Percentiles rank a stretch among this genome's conserved stretches.
phyloP scores from a whole-genome alignment of 2,797 vertebrate species.

The Anguilla obscura region DNA sequence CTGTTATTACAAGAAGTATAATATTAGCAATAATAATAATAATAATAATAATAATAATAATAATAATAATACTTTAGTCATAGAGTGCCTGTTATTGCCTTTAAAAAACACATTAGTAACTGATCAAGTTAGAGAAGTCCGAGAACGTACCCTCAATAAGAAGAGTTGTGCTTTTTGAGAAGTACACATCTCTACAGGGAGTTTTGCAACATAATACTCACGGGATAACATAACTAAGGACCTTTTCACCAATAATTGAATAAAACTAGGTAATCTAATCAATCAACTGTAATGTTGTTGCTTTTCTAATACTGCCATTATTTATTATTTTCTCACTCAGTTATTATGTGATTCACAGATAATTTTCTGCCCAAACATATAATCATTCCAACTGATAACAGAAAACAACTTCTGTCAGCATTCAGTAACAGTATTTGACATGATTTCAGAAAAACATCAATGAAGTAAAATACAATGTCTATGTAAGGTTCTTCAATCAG shows the following conservation, averaged over 20 bases:
- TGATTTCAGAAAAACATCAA: no score
- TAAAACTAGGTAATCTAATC: no score
- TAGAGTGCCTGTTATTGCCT: not conserved
- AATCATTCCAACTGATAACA: no score
- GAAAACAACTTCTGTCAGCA: no score
- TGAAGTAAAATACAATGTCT: no score
- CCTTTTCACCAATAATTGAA: not conserved
- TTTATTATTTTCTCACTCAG: no score
- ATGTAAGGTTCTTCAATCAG: no score
- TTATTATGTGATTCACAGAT: no score
- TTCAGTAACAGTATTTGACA: no score
- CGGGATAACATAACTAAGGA: not conserved
- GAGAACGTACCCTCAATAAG: not conserved
- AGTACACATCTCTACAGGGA: not conserved
- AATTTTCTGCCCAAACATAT: no score
- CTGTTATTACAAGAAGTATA: not conserved
- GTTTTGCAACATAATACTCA: not conserved
- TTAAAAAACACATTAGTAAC: not conserved
- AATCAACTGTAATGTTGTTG: no score
- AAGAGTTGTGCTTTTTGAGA: not conserved
- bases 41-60: not conserved
- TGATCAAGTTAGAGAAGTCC: not conserved
- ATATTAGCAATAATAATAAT: not conserved
- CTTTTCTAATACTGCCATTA: no score
- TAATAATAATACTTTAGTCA: not conserved